Evolutionary conservation across 1,140 invertebrate genomes (phyloP).

Genomic region (Diorhabda elongata): DNA sequence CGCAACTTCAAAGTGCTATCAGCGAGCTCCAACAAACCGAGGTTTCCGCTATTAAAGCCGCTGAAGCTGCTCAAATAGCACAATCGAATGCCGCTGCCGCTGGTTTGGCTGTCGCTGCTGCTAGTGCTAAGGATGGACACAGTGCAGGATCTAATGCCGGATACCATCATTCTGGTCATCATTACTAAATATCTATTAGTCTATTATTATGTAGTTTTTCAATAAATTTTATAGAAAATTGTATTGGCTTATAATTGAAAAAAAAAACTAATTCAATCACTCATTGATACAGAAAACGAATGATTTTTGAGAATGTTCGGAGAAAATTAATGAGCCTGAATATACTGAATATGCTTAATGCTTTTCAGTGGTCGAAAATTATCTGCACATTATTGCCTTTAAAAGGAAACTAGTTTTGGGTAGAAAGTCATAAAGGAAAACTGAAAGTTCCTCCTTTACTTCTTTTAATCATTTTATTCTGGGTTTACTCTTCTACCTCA

Average conservation of each 20-base stretch:
- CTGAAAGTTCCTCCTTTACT: no score
- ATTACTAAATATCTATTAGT: not conserved
- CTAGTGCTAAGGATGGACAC: constrained; percentile 21
- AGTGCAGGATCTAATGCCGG: not conserved
- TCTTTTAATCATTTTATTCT: no score
- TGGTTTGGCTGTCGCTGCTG: constrained; percentile 29
- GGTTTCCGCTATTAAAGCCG: constrained; percentile 28
- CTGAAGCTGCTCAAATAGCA: constrained; percentile 32
- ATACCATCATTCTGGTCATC: constrained; percentile 8
- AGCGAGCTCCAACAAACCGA: constrained; percentile 33
- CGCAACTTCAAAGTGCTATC: constrained; percentile 30
- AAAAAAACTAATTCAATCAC: no score
- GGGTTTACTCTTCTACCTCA: no score
- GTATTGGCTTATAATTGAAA: not conserved
- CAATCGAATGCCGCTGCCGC: constrained; percentile 36
- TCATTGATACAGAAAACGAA: no score
- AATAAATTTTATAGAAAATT: constrained; percentile 1
- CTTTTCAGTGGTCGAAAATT: no score
- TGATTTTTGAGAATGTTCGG: no score
- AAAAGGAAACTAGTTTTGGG: no score
- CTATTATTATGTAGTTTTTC: not conserved
- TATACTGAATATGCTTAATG: no score
- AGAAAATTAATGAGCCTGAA: no score
- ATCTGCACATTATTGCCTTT: no score
- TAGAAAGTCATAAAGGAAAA: no score